These are phyloP conservation scores for Xenopus laevis DNA, from an alignment of 2,113 vertebrate species.

Conservation along the genomic window DNA sequence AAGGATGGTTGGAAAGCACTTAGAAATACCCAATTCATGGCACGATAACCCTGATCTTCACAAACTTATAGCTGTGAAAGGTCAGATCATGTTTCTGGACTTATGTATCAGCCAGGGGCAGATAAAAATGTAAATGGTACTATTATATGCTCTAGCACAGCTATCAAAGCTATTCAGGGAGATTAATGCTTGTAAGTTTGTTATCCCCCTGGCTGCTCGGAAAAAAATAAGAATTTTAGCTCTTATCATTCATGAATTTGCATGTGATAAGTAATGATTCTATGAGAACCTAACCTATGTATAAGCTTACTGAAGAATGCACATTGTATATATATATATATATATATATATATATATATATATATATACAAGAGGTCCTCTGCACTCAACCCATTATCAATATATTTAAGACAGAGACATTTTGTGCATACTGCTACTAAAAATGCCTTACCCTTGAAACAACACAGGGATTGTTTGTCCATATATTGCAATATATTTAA, in stretches of 20 bases:
- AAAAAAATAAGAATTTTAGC: constrained; percentile 14
- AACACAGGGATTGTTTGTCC: too few species aligned
- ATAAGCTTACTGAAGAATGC: too few species aligned
- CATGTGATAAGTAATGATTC: background rate
- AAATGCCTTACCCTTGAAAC: too few species aligned
- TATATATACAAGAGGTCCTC: too few species aligned
- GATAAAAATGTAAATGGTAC: constrained; percentile 32
- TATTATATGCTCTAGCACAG: constrained; percentile 16
- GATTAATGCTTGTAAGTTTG: constrained; percentile 20
- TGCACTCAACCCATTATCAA: too few species aligned
- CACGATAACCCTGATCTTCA: too few species aligned
- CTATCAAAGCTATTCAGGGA: constrained; percentile 21
- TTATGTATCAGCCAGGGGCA: constrained; percentile 21
- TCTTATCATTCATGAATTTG: background rate
- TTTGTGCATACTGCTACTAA: too few species aligned
- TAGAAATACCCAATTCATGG: constrained; percentile 6
- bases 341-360: too few species aligned
- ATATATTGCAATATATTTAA: too few species aligned
- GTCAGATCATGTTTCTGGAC: constrained; percentile 21
- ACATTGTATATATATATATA: too few species aligned
- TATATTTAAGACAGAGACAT: too few species aligned
- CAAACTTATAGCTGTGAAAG: constrained; percentile 36
- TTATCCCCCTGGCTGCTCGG: constrained; percentile 7
- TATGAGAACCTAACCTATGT: background rate
- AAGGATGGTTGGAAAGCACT: constrained; percentile 8